Evolutionary conservation across 2,113 vertebrate genomes (phyloP).

Genomic region (Clarias magur): DNA sequence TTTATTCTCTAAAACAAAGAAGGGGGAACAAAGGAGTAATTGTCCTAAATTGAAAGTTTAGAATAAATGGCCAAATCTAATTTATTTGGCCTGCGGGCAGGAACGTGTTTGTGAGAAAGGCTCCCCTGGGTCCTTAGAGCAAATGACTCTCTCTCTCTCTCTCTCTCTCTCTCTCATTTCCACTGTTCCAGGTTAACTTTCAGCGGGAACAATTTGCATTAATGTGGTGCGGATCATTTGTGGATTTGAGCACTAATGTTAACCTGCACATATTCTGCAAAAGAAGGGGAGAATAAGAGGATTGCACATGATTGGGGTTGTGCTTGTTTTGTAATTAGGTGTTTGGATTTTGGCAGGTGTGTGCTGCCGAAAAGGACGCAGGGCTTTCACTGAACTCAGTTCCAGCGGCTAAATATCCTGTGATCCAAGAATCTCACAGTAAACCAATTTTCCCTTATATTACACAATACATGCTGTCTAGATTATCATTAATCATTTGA

Average conservation of each 20-base stretch:
- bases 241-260: constrained; percentile 9
- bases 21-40: constrained; percentile 25
- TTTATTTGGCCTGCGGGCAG: constrained; percentile 39
- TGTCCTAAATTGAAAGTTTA: constrained; percentile 47
- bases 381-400: constrained; percentile 67
- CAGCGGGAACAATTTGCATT: constrained; percentile 37
- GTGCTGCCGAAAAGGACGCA: constrained; percentile 77
- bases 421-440: constrained; percentile 81
- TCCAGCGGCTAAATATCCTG: constrained; percentile 75
- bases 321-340: constrained; percentile 59
- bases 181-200: constrained; percentile 36
- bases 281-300: constrained; percentile 47
- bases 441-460: constrained; percentile 49
- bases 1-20: constrained; percentile 33
- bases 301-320: constrained; percentile 66
- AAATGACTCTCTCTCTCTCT: constrained; percentile 40
- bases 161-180: constrained; percentile 31
- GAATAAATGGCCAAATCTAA: constrained; percentile 39
- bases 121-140: constrained; percentile 33
- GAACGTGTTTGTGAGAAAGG: constrained; percentile 34
- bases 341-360: constrained; percentile 77
- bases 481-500: background rate
- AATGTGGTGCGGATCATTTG: constrained; percentile 26
- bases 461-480: background rate
- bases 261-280: constrained; percentile 19